Evolutionary conservation across 2,113 vertebrate species (phyloP).

Genomic region (Apteryx mantelli): DNA sequence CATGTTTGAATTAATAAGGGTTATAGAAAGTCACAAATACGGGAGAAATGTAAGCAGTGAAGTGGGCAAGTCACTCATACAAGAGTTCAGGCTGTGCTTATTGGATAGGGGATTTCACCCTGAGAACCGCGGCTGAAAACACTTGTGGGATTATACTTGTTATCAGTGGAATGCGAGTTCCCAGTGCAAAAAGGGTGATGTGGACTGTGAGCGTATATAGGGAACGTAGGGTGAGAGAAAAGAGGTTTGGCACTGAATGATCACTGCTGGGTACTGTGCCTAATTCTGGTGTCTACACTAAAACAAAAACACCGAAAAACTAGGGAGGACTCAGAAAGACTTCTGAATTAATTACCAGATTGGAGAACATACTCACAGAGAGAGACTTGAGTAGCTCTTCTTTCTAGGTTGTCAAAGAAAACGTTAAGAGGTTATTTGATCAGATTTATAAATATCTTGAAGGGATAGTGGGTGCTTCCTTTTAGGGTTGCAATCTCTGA

Average conservation of each 20-base stretch:
- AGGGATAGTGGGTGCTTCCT: neutral
- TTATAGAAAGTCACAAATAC: fast-evolving
- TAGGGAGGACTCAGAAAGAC: neutral
- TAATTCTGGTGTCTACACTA: neutral
- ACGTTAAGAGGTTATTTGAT: neutral
- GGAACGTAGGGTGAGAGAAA: neutral
- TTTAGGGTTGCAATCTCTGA: neutral
- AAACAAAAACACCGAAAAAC: neutral
- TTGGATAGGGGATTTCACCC: neutral
- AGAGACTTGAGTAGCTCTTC: neutral
- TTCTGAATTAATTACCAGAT: fast-evolving
- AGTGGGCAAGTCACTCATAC: neutral
- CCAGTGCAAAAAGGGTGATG: neutral
- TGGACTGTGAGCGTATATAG: neutral
- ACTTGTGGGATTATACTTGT: fast-evolving
- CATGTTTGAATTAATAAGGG: neutral
- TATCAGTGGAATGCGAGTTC: neutral
- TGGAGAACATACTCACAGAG: neutral
- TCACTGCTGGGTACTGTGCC: neutral
- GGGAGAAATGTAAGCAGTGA: neutral
- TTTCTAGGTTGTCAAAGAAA: neutral
- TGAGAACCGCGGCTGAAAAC: neutral
- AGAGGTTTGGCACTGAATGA: neutral
- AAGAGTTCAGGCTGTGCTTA: neutral
- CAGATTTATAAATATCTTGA: neutral